These are phyloP conservation scores for Argopecten irradians DNA, from an alignment of 1,140 invertebrate species.

Conservation along the genomic window DNA sequence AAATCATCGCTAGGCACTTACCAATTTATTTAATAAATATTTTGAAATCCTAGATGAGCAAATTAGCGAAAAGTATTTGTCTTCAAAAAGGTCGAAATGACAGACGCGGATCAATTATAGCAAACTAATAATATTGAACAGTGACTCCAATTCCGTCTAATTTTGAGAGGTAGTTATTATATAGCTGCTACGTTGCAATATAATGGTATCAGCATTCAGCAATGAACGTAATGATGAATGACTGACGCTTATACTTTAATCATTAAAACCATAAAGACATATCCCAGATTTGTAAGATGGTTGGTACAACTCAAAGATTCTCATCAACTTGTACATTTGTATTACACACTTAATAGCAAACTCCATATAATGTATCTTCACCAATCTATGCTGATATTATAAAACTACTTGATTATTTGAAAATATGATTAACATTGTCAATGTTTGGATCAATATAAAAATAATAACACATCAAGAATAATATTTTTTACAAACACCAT, in stretches of 20 bases:
- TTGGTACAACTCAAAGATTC: too few relatives aligned
- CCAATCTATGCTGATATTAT: too few relatives aligned
- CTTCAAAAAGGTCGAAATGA: slow-evolving; percentile 1
- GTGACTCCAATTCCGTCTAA: not conserved
- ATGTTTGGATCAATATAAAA: too few relatives aligned
- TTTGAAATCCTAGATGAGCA: not conserved
- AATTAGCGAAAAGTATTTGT: not conserved
- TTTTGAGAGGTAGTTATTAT: not conserved
- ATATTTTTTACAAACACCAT: too few relatives aligned
- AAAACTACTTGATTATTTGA: too few relatives aligned
- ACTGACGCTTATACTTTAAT: not conserved
- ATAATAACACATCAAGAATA: too few relatives aligned
- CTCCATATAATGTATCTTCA: too few relatives aligned
- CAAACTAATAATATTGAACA: not conserved
- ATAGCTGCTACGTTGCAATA: not conserved
- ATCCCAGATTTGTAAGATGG: too few relatives aligned
- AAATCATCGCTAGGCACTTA: slow-evolving; percentile 21
- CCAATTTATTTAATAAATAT: slow-evolving; percentile 24
- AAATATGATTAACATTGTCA: too few relatives aligned
- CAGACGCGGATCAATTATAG: not conserved
- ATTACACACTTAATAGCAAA: too few relatives aligned
- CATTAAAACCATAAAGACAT: too few relatives aligned
- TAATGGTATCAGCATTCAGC: not conserved
- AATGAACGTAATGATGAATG: not conserved
- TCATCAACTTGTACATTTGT: too few relatives aligned